Percentiles rank a stretch among this genome's conserved stretches.
These are phyloP conservation scores for Columba guinea DNA, from an alignment of 2,797 vertebrate genomes.

Conservation along the genomic window DNA sequence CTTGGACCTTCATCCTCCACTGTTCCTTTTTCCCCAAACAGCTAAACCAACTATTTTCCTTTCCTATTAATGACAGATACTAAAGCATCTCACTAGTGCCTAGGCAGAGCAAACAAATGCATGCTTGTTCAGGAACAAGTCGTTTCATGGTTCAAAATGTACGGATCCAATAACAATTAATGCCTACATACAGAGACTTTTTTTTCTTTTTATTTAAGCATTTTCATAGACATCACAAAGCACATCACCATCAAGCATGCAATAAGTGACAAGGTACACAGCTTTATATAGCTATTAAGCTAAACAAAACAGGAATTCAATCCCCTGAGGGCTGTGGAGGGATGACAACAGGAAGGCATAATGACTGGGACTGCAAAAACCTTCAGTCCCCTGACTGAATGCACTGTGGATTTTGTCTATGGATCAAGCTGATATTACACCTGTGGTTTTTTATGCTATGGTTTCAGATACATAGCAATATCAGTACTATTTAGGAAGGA, in stretches of 20 bases:
- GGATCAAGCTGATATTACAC: not conserved
- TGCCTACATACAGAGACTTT: not conserved
- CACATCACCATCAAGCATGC: not conserved
- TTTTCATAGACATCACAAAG: not conserved
- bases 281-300: not conserved
- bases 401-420: not conserved
- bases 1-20: conserved; percentile 19
- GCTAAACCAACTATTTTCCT: conserved; percentile 1
- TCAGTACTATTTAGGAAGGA: not conserved
- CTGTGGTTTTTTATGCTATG: not conserved
- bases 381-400: not conserved
- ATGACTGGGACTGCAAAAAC: not conserved
- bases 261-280: not conserved
- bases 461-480: not conserved
- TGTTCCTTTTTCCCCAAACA: not conserved
- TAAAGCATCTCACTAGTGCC: not conserved
- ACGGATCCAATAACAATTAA: not conserved
- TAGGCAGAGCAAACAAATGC: not conserved
- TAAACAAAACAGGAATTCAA: not conserved
- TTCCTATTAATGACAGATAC: not conserved
- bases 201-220: not conserved
- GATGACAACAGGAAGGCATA: not conserved
- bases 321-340: not conserved
- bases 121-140: not conserved
- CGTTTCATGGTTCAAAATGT: not conserved